Conservation (phyloP, 2,888 invertebrate species). For the Cerceris ruficornis region DNA sequence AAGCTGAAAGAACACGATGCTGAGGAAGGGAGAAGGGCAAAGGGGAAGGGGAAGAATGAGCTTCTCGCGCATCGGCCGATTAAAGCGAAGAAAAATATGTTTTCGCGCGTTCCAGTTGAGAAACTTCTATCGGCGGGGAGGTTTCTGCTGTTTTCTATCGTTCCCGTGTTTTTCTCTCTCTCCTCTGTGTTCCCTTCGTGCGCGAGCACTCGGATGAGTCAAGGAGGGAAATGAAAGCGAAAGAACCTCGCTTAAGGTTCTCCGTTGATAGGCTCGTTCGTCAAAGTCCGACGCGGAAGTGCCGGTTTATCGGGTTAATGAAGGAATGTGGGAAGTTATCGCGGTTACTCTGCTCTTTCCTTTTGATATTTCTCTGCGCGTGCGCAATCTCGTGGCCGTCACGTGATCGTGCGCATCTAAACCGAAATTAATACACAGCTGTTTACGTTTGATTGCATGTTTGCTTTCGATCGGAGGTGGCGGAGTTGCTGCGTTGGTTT, state of each 20-base stretch:
- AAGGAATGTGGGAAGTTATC: conserved; percentile 24
- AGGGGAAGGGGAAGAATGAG: background rate
- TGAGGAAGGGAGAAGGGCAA: background rate
- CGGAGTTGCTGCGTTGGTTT: no score
- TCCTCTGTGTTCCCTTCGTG: no score
- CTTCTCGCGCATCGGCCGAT: conserved; percentile 21
- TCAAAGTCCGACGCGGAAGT: conserved; percentile 16
- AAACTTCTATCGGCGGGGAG: background rate
- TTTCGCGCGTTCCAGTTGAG: conserved; percentile 16
- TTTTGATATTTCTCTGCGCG: background rate
- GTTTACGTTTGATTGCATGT: no score
- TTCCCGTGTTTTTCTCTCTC: no score
- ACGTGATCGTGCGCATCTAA: no score
- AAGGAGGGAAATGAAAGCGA: no score
- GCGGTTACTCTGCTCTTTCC: background rate
- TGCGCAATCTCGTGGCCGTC: no score
- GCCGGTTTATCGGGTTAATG: conserved; percentile 27
- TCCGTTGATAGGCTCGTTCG: conserved; percentile 32
- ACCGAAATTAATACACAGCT: no score
- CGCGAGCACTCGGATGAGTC: no score
- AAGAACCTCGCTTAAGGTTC: no score
- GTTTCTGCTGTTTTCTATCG: conserved; percentile 4
- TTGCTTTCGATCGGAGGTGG: no score
- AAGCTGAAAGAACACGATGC: conserved; percentile 30
- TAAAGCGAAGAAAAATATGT: conserved; percentile 51